Percentiles rank a stretch among this genome's conserved stretches.
Conservation (phyloP, 35 echinoderm and acorn worm genomes). For the Heliocidaris tuberculata region DNA sequence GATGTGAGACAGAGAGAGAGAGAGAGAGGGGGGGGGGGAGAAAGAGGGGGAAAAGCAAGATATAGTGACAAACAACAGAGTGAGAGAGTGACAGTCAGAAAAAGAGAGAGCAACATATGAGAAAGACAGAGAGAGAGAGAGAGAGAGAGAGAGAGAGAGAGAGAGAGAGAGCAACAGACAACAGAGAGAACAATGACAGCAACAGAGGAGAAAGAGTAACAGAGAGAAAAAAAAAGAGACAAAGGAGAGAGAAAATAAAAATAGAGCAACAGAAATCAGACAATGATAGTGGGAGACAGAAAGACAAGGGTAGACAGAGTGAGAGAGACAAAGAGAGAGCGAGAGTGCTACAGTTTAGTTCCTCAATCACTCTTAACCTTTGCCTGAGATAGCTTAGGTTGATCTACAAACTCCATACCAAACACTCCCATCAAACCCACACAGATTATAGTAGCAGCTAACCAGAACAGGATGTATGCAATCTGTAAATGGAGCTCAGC, state of each 20-base stretch:
- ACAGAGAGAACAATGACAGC: background rate
- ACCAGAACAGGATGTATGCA: conserved; percentile 86
- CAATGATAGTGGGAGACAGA: background rate
- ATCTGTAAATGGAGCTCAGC: conserved; percentile 80
- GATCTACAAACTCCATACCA: conserved; percentile 89
- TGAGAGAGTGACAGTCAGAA: too few species aligned
- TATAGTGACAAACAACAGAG: too few species aligned
- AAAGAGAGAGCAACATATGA: background rate
- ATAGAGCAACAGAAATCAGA: background rate
- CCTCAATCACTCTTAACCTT: conserved; percentile 83
- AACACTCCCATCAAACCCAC: conserved; percentile 76
- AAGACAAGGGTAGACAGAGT: background rate
- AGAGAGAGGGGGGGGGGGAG: too few species aligned
- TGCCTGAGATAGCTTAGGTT: conserved; percentile 72
- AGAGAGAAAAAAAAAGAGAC: background rate
- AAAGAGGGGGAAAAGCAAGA: too few species aligned
- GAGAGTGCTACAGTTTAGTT: background rate
- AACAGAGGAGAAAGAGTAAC: background rate
- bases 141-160: too few species aligned
- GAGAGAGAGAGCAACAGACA: background rate
- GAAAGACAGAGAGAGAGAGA: too few species aligned
- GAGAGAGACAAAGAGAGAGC: background rate
- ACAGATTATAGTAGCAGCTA: conserved; percentile 70
- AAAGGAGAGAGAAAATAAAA: background rate
- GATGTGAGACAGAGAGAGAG: background rate